A percentile compares a stretch with the other conserved stretches of the same genome.
These are phyloP conservation scores for Amblyopsis rosae DNA, from an alignment of 2,113 vertebrate genomes.

Conservation along the genomic window DNA sequence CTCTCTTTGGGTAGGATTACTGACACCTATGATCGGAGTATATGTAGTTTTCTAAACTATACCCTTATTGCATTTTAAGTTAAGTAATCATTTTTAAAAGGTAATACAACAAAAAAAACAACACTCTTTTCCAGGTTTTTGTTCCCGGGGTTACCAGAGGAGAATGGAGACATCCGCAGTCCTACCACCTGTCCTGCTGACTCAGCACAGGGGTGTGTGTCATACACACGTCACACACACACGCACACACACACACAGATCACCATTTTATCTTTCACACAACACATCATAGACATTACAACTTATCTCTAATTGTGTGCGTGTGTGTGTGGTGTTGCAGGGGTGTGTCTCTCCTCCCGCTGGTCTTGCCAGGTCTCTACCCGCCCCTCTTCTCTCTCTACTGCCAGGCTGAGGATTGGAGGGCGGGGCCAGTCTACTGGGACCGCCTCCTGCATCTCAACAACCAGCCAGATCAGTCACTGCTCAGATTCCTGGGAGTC, in stretches of 20 bases:
- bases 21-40: too few species aligned
- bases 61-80: not conserved
- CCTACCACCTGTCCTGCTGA: slow-evolving; percentile 43
- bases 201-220: slow-evolving; percentile 9
- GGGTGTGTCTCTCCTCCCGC: slow-evolving; percentile 82
- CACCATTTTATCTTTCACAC: not conserved
- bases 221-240: slow-evolving; percentile 72
- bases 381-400: slow-evolving; percentile 94
- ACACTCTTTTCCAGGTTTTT: slow-evolving; percentile 82
- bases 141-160: slow-evolving; percentile 92
- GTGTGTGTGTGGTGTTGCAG: not conserved
- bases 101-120: not conserved
- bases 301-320: not conserved
- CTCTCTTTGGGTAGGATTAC: too few species aligned
- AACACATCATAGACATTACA: not conserved
- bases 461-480: slow-evolving; percentile 88
- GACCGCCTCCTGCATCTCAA: slow-evolving; percentile 89
- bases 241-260: slow-evolving; percentile 27
- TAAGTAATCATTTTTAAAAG: not conserved
- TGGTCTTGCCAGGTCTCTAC: slow-evolving; percentile 91
- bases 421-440: slow-evolving; percentile 88
- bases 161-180: slow-evolving; percentile 85
- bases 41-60: too few species aligned
- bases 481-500: slow-evolving; percentile 90
- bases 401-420: slow-evolving; percentile 87